Percentiles rank a stretch among this genome's conserved stretches.
Evolutionary conservation across 2,888 invertebrate species (phyloP).

Genomic region (Dolomedes plantarius): DNA sequence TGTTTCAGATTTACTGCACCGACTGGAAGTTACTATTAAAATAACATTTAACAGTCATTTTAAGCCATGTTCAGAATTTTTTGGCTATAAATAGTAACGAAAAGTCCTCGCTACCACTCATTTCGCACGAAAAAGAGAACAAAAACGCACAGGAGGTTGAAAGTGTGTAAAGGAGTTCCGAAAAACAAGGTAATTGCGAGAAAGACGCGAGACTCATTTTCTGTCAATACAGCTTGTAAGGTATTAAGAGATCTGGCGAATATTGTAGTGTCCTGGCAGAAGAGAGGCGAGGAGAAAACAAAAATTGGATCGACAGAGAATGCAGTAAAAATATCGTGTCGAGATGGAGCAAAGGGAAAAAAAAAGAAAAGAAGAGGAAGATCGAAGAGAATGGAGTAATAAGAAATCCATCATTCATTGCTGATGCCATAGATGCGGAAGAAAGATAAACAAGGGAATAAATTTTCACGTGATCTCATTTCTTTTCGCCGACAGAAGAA

Average conservation of each 20-base stretch:
- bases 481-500: no score
- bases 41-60: no score
- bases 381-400: background rate
- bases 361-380: background rate
- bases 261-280: background rate
- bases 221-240: background rate
- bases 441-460: background rate
- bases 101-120: no score
- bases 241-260: conserved; percentile 8
- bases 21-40: no score
- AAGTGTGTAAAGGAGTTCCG: background rate
- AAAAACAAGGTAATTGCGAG: background rate
- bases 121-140: no score
- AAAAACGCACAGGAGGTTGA: no score
- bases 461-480: background rate
- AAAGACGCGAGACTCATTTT: background rate
- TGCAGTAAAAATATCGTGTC: no score
- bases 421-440: background rate
- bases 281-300: no score
- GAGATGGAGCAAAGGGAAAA: no score
- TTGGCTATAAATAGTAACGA: no score
- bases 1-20: no score
- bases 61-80: no score
- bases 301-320: background rate
- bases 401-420: conserved; percentile 1